Evolutionary conservation across 2,113 vertebrate genomes (phyloP).

Genomic region (Gorsachius goisagi): DNA sequence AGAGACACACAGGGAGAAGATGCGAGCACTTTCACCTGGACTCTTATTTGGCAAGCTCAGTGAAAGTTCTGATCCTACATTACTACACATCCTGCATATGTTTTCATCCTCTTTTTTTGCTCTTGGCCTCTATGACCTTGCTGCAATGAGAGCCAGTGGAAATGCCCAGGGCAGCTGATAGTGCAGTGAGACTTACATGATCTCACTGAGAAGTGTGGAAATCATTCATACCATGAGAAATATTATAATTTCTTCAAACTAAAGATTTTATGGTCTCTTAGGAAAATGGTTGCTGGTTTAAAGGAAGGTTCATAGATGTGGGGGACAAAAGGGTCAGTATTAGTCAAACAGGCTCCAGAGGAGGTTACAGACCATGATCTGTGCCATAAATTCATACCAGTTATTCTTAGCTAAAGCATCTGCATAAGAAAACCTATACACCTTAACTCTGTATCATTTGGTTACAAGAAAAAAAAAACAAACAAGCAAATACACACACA

Average conservation of each 20-base stretch:
- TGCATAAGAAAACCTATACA: neutral
- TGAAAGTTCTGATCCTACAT: neutral
- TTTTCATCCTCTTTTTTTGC: neutral
- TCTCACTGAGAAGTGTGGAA: neutral
- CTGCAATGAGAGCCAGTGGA: neutral
- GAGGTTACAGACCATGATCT: neutral
- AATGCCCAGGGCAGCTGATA: neutral
- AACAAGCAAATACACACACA: too few species aligned
- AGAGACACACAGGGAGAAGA: neutral
- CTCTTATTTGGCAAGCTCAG: neutral
- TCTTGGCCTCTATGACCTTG: neutral
- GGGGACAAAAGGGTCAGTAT: neutral
- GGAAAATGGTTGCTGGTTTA: neutral
- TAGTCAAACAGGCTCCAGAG: neutral
- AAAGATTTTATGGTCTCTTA: neutral
- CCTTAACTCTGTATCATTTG: neutral
- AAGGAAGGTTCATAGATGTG: neutral
- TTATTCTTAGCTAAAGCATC: neutral
- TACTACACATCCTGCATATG: neutral
- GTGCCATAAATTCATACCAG: neutral
- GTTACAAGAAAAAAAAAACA: fast-evolving
- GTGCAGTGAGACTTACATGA: neutral
- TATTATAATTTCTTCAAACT: neutral
- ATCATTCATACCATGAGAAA: neutral
- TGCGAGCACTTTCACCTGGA: neutral